Evolutionary conservation across 35 echinoderm and acorn worm species (phyloP).

Genomic region (Apostichopus japonicus): DNA sequence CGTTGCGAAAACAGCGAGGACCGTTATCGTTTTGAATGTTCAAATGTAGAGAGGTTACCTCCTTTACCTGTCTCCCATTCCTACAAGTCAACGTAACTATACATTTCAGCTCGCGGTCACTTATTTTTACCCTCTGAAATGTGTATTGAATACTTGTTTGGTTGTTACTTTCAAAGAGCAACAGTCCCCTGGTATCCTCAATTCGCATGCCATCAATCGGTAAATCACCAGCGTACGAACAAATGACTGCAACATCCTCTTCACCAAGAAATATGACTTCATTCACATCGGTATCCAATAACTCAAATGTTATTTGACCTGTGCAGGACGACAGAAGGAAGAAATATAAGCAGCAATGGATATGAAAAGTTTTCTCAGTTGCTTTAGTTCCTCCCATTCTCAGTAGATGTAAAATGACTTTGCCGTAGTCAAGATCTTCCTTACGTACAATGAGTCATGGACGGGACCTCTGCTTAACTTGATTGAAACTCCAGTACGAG

Average conservation of each 20-base stretch:
- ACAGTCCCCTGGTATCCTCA: neutral
- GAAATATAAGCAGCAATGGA: too few species aligned
- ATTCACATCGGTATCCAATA: neutral
- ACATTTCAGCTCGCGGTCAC: neutral
- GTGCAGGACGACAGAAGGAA: too few species aligned
- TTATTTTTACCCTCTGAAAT: neutral
- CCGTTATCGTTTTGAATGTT: neutral
- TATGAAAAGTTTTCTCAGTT: too few species aligned
- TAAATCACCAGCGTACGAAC: neutral
- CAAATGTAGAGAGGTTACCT: neutral
- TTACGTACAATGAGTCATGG: too few species aligned
- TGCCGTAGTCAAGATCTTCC: too few species aligned
- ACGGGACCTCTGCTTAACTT: too few species aligned
- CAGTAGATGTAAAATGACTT: too few species aligned
- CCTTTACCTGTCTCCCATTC: too few species aligned
- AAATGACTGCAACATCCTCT: neutral
- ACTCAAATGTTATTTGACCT: conserved; percentile 10
- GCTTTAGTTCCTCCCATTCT: too few species aligned
- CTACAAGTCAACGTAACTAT: neutral
- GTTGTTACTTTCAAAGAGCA: neutral
- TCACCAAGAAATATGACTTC: conserved; percentile 37
- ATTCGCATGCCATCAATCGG: neutral
- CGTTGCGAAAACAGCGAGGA: conserved; percentile 24
- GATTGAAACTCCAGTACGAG: too few species aligned
- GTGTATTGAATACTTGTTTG: neutral